Percentiles rank a stretch among this genome's conserved stretches.
Evolutionary conservation across 2,888 invertebrate genomes (phyloP).

Genomic region (Petrolisthes manimaculis): DNA sequence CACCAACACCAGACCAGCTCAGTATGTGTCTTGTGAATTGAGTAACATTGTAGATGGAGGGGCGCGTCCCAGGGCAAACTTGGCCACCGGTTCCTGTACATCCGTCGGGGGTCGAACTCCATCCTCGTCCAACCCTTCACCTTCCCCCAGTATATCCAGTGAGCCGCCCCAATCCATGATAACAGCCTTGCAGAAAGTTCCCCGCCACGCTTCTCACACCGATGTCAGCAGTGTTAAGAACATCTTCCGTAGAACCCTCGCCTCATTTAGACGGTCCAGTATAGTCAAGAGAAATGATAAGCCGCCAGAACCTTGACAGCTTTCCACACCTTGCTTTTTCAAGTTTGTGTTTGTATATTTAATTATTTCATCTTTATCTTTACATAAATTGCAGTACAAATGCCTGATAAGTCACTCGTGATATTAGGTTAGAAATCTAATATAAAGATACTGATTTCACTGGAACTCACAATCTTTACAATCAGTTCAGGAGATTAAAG

Average conservation of each 20-base stretch:
- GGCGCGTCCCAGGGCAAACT: conserved; percentile 30
- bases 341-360: conserved; percentile 39
- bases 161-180: conserved; percentile 63
- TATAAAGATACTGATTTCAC: not conserved
- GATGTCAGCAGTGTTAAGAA: conserved; percentile 64
- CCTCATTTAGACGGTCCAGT: conserved; percentile 62
- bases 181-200: conserved; percentile 48
- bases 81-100: conserved; percentile 49
- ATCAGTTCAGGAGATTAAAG: not conserved
- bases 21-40: conserved; percentile 62
- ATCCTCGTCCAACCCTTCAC: conserved; percentile 62
- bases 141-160: conserved; percentile 63
- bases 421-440: conserved; percentile 49
- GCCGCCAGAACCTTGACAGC: conserved; percentile 56
- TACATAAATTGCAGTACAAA: conserved; percentile 58
- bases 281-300: conserved; percentile 59
- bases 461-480: conserved; percentile 6
- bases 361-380: conserved; percentile 43
- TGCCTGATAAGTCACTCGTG: conserved; percentile 58
- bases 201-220: conserved; percentile 52
- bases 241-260: conserved; percentile 64
- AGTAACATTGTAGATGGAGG: conserved; percentile 63
- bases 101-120: conserved; percentile 52
- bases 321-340: conserved; percentile 17
- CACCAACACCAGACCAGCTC: conserved; percentile 35